Conservation (phyloP, 53 echinoderm and acorn worm genomes). For the Henricia sp. region DNA sequence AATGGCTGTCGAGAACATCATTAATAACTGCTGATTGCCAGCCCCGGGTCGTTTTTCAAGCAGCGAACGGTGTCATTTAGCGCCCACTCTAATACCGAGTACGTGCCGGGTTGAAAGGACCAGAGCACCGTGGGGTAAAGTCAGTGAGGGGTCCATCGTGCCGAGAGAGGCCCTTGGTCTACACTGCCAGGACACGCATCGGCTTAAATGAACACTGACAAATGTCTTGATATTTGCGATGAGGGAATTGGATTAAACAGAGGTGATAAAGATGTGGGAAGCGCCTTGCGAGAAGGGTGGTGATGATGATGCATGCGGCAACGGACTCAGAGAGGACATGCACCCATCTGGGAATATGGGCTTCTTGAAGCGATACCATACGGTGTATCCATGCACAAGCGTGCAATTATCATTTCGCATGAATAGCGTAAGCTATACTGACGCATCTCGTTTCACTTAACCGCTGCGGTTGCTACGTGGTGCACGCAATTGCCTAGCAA, state of each 20-base stretch:
- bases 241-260: slow-evolving; percentile 27
- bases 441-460: too few species aligned
- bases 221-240: slow-evolving; percentile 48
- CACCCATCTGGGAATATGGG: too few species aligned
- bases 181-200: not conserved
- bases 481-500: too few species aligned
- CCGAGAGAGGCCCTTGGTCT: not conserved
- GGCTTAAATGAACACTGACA: slow-evolving; percentile 34
- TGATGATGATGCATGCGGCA: not conserved
- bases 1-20: not conserved
- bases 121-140: not conserved
- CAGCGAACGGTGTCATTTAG: slow-evolving; percentile 2
- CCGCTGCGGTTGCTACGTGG: too few species aligned
- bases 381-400: too few species aligned
- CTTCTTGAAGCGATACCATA: too few species aligned
- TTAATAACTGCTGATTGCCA: not conserved
- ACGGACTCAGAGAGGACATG: too few species aligned
- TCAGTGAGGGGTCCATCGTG: not conserved
- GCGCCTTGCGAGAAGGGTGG: not conserved
- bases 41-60: not conserved
- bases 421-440: too few species aligned
- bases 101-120: slow-evolving; percentile 16
- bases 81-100: not conserved
- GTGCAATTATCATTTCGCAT: too few species aligned
- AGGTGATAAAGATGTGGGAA: not conserved